Evolutionary conservation across 2,797 vertebrate genomes (phyloP).

Genomic region (Nyctibius grandis): DNA sequence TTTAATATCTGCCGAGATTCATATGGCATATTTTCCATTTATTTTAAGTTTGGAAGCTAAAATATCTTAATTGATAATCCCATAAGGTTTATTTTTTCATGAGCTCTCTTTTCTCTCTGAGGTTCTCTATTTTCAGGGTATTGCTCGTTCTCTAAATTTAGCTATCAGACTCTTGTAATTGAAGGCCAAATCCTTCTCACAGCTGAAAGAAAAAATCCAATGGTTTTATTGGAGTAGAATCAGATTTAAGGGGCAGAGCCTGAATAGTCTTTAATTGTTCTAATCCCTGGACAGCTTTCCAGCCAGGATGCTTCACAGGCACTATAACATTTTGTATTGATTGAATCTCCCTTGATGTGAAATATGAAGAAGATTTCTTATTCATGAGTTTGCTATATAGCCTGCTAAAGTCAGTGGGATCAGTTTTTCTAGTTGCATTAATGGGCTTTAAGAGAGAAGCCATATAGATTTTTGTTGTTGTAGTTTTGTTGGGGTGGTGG

Average conservation of each 20-base stretch:
- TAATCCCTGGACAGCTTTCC: slow-evolving; percentile 4
- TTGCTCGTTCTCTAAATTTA: slow-evolving; percentile 52
- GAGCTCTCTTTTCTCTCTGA: slow-evolving; percentile 44
- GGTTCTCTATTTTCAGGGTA: slow-evolving; percentile 44
- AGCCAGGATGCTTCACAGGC: background rate
- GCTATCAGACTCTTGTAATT: slow-evolving; percentile 48
- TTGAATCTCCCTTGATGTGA: background rate
- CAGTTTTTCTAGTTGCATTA: background rate
- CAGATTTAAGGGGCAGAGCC: slow-evolving; percentile 6
- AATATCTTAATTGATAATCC: slow-evolving; percentile 60
- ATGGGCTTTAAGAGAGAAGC: background rate
- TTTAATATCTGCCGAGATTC: slow-evolving; percentile 43
- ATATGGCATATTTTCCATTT: slow-evolving; percentile 62
- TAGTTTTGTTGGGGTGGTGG: background rate
- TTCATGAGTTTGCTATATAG: background rate
- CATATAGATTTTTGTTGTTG: background rate
- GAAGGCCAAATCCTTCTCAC: background rate
- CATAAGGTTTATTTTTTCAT: slow-evolving; percentile 46
- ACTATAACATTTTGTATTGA: background rate
- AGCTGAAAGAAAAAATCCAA: background rate
- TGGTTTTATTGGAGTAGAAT: slow-evolving; percentile 1
- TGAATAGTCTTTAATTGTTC: background rate
- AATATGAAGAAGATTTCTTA: background rate
- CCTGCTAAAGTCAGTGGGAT: background rate
- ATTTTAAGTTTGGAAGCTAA: slow-evolving; percentile 51